Conservation (phyloP, 2,797 vertebrate species). For the Pipistrellus pipistrellus region DNA sequence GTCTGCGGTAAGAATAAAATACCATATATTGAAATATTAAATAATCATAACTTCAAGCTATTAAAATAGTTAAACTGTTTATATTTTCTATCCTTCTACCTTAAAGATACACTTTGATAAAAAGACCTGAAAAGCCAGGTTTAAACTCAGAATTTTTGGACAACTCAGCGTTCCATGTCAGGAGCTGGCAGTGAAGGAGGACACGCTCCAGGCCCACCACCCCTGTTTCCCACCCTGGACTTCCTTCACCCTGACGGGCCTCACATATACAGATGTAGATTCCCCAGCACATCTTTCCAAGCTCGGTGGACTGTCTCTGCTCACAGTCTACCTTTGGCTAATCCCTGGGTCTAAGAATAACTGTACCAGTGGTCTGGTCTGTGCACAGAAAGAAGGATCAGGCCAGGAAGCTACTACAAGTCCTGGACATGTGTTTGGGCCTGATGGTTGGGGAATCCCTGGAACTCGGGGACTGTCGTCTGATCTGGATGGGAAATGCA, state of each 20-base stretch:
- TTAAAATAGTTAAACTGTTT: constrained; percentile 1
- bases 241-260: fast-evolving
- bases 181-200: background rate
- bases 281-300: background rate
- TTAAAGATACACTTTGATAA: background rate
- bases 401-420: background rate
- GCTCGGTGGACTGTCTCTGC: background rate
- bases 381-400: background rate
- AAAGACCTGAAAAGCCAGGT: background rate
- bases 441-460: background rate
- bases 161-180: background rate
- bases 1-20: background rate
- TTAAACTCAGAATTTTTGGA: background rate
- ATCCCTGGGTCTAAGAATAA: background rate
- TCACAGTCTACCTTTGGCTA: background rate
- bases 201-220: background rate
- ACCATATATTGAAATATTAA: background rate
- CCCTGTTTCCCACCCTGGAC: background rate
- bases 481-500: background rate
- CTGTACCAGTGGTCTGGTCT: background rate
- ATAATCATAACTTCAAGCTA: background rate
- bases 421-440: background rate
- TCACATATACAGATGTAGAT: background rate
- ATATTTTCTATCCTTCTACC: background rate
- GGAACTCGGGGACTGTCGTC: background rate